phyloP scores from a whole-genome alignment of 2,797 vertebrate species.

The Arnoldichthys spilopterus region DNA sequence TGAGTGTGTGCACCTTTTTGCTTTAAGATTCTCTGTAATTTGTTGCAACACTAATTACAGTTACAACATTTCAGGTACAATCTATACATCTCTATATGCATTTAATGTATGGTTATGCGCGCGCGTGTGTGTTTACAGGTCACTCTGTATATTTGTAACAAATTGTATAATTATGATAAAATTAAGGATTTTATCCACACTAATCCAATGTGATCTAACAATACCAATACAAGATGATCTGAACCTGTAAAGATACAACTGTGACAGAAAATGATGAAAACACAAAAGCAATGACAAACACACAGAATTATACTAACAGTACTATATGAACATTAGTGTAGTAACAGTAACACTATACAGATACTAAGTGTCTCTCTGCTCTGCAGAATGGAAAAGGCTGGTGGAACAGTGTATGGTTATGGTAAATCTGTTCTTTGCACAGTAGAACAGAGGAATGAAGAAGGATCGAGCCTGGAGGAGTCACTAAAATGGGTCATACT shows the following conservation, averaged over 20 bases:
- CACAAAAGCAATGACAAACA: not conserved
- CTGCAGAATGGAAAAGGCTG: not conserved
- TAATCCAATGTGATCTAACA: not conserved
- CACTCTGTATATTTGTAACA: too few species aligned
- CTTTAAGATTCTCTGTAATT: too few species aligned
- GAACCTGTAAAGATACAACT: not conserved
- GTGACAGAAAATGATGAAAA: not conserved
- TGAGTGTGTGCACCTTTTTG: not conserved
- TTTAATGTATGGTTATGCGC: too few species aligned
- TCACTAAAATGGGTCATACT: conserved; percentile 34
- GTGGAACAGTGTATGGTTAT: not conserved
- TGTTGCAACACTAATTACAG: too few species aligned
- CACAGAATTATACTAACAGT: too few species aligned
- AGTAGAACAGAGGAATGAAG: not conserved
- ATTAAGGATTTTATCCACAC: not conserved
- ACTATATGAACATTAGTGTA: too few species aligned
- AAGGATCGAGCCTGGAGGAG: conserved; percentile 5
- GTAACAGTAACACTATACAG: too few species aligned
- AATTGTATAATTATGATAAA: not conserved
- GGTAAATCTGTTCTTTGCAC: conserved; percentile 6
- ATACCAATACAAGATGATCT: not conserved
- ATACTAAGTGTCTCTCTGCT: not conserved
- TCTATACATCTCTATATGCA: too few species aligned
- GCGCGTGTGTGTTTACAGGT: not conserved
- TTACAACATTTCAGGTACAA: too few species aligned